Percentiles rank a stretch among this genome's conserved stretches.
phyloP scores from a whole-genome alignment of 1,140 invertebrate genomes.

The Pseudachorutes palmiensis region DNA sequence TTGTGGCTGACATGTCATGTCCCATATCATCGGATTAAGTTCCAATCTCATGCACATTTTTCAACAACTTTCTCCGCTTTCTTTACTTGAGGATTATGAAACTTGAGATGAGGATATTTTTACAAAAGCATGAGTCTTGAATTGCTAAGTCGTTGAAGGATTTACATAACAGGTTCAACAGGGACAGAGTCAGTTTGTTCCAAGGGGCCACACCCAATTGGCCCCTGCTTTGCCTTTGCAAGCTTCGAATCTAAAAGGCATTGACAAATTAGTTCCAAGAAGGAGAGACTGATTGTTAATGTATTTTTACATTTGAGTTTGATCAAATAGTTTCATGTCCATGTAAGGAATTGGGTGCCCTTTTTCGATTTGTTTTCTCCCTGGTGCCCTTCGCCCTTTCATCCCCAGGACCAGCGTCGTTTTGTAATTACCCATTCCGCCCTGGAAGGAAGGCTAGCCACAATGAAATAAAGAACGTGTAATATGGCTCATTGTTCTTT shows the following conservation, averaged over 20 bases:
- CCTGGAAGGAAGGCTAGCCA: background rate
- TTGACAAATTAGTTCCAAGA: background rate
- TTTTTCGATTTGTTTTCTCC: background rate
- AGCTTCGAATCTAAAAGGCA: background rate
- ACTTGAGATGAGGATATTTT: background rate
- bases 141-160: too few relatives aligned
- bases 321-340: background rate
- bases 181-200: too few relatives aligned
- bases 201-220: too few relatives aligned
- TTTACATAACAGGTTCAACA: too few relatives aligned
- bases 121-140: too few relatives aligned
- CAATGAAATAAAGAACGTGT: background rate
- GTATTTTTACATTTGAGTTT: conserved; percentile 1
- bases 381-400: background rate
- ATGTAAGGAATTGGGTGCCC: background rate
- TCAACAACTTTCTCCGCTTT: background rate
- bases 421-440: background rate
- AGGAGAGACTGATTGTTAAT: background rate
- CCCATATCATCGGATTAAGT: too few relatives aligned
- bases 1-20: conserved; percentile 13
- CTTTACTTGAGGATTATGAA: background rate
- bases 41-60: too few relatives aligned
- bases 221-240: too few relatives aligned
- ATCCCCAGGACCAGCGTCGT: background rate
- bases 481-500: background rate